A percentile compares a stretch with the other conserved stretches of the same genome.
Evolutionary conservation across 2,113 vertebrate genomes (phyloP).

Genomic region (Grantiella picta): DNA sequence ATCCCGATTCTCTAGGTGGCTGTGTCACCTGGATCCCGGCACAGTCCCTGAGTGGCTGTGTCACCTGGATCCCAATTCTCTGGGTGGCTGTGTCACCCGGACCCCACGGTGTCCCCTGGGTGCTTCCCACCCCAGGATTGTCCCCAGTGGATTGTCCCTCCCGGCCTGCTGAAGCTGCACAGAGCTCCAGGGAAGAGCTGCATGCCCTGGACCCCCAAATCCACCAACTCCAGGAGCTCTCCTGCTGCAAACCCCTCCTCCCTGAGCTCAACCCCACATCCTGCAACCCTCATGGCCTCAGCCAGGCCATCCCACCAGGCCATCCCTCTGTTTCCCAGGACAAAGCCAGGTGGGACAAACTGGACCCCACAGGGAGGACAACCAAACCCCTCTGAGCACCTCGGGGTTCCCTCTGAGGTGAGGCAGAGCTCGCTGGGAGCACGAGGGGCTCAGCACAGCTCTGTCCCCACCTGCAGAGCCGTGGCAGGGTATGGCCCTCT

Average conservation of each 20-base stretch:
- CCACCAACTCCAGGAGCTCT: fast-evolving
- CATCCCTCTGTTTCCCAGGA: no score
- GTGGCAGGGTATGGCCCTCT: conserved; percentile 70
- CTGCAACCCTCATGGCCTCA: fast-evolving
- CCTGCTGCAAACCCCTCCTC: neutral
- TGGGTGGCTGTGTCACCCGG: neutral
- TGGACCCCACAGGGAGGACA: fast-evolving
- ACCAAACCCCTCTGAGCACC: fast-evolving
- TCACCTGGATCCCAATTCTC: neutral
- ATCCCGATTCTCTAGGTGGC: fast-evolving
- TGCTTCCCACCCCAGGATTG: neutral
- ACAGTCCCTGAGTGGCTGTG: fast-evolving
- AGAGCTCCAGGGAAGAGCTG: neutral
- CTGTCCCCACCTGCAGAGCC: conserved; percentile 33
- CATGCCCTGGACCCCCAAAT: neutral
- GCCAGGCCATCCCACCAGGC: neutral
- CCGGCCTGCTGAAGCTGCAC: fast-evolving
- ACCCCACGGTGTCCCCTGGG: fast-evolving
- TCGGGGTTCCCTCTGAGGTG: fast-evolving
- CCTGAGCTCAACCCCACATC: fast-evolving
- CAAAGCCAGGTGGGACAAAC: fast-evolving
- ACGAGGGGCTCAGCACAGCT: fast-evolving
- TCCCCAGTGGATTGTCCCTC: no score
- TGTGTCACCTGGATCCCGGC: fast-evolving
- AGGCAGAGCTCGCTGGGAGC: neutral